Base-by-base conservation (phyloP, 2,888 invertebrate genomes). In the Eupithecia inturbata region DNA sequence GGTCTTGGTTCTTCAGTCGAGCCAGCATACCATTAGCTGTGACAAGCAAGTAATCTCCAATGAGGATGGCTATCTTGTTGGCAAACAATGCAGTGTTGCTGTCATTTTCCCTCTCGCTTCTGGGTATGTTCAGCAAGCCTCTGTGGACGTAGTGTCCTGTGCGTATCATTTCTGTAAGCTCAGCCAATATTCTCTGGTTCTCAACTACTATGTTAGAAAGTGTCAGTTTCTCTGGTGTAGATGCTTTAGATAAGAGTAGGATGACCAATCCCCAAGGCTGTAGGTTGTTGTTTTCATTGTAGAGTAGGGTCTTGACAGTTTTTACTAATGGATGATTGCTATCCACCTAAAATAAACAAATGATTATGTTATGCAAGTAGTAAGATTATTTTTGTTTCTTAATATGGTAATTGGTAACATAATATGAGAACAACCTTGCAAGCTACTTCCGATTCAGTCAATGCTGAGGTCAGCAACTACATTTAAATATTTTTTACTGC, bases 121-220 rank as follows among this genome's bases (percentile, higher is more conserved):
- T 71, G 0, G 91, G 87, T 79, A 94, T 88, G 78, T 95, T 95
- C n/a, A 95, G 81, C 9, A 95, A 77, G 1, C 95, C 97, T 89
- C 96, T 95, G 88, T 98, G 98, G 16, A 98, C 96, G 63, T 98
- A 95, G 85, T 97, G 97, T 70, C 97, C 97, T 0, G 97, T 98
- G 79, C 97, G 95, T 76, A 98, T 97, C 97, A 98, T 97, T 94
- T 98, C 98, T 0, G 97, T 97, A 22, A 98, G 96, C 92, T 98
- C 95, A 0, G 95, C 95, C 0, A 95, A 87, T 82, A 93, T 90
- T 76, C 95, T 81, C 82, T 94, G 96, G 76, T 92, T 89, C 77
- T 94, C 90, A 0, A 96, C 89, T 85, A 95, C 85, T 90, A 95
- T 91, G 95, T 92, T 85, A 91, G 95, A 78, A 95, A 95, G 80